Base-by-base conservation (phyloP, 2,888 invertebrate species). In the Nomada goodeniana region DNA sequence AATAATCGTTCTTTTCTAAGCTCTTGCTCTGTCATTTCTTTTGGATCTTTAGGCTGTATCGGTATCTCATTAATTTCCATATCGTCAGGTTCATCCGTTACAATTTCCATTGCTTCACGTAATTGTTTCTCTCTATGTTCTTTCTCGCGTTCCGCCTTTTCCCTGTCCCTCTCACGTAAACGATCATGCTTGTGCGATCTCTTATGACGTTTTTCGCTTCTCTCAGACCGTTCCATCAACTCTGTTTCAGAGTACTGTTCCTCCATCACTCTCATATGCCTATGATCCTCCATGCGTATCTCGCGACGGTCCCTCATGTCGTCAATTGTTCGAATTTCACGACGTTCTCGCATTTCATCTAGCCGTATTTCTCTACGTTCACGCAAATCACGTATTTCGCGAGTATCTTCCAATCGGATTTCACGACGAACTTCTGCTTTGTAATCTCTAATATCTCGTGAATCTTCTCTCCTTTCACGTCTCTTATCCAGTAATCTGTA, bases 141-240 rank as follows among this genome's bases (percentile, higher is more conserved):
- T 63, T 89, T 92, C 44, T 92, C 92, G 1, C 89, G 90, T 59
- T 92, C 93, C 0, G 90, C 77, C 71, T 92, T 91, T 26, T 93
- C 92, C 26, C 89, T 91, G 64, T 94, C 94, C 73, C 94, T 95
- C 78, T 96, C 96, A 89, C 96, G 91, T 5, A 75, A 83, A 61
- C 93, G 86, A 5, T 97, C 90, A 95, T 96, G 93, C 95, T 96
- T 88, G 96, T 93, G 93, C 60, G 92, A 93, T 55, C 93, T 88
- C 79, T 93, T 93, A 76, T 92, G 93, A 3, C 93, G 90, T 61
- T 93, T 93, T 36, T 92, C 91, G 13, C 87, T 85, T 36, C 88
- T 80, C 10, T 91, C 91, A 0, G 90, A 74, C 23, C 90, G 85
- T 7, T 92, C 93, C 42, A 91, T 82, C 23, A 91, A 59, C 47